Evolutionary conservation across 2,888 invertebrate species (phyloP).

Genomic region (Stenodera caucasica): DNA sequence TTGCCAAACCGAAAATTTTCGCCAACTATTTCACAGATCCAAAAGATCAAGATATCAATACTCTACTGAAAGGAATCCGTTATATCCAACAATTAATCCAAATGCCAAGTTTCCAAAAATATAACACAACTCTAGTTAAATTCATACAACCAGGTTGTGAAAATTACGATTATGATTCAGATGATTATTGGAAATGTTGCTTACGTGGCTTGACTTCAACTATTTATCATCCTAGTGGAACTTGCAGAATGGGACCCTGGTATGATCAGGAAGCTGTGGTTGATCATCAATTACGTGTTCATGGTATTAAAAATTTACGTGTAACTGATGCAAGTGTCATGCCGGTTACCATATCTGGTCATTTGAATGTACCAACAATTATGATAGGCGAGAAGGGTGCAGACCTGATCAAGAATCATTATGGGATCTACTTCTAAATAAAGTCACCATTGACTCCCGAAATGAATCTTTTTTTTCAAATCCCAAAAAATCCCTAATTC

Average conservation of each 20-base stretch:
- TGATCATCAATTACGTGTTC: no score
- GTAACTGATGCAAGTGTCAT: slow-evolving; percentile 75
- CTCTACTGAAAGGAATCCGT: slow-evolving; percentile 54
- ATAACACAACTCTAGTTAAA: slow-evolving; percentile 52
- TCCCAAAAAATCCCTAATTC: no score
- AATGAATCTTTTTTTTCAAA: no score
- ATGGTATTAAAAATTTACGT: slow-evolving; percentile 60
- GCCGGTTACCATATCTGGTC: slow-evolving; percentile 77
- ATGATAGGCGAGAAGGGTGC: slow-evolving; percentile 85
- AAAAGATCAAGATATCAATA: slow-evolving; percentile 58
- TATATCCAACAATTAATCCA: slow-evolving; percentile 58
- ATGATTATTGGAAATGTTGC: slow-evolving; percentile 75
- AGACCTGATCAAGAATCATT: slow-evolving; percentile 79
- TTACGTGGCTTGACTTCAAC: slow-evolving; percentile 45
- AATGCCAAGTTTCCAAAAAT: slow-evolving; percentile 57
- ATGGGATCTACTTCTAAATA: no score
- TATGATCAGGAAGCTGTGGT: slow-evolving; percentile 61
- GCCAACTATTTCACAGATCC: slow-evolving; percentile 83
- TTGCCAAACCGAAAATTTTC: slow-evolving; percentile 71
- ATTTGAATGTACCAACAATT: slow-evolving; percentile 79
- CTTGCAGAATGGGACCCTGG: slow-evolving; percentile 53
- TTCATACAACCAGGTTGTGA: slow-evolving; percentile 60
- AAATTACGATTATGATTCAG: slow-evolving; percentile 58
- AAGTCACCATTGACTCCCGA: no score
- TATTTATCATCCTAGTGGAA: slow-evolving; percentile 56